Evolutionary conservation across 1,140 invertebrate genomes (phyloP), one percentile per base, ranked within the genome.

Genomic region (Solen grandis): DNA sequence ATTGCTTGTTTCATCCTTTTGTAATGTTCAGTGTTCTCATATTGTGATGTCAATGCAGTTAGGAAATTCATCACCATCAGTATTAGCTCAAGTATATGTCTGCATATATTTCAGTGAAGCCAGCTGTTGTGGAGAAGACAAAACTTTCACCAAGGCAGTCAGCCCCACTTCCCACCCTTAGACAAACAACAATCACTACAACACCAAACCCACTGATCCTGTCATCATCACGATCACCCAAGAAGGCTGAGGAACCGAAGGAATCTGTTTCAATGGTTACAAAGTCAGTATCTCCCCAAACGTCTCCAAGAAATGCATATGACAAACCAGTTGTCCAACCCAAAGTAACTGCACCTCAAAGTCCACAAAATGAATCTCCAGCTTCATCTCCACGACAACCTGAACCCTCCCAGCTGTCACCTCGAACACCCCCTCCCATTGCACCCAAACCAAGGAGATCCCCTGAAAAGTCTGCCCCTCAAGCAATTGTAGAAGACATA

Each of bases 381-480:
- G 22, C 65, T 16, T 8, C 16, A 25, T 73, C 60, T 14, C 68
- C 77, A 54, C 35, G 50, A 25, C 57, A 72, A 72, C 36, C 25
- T 52, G 52, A 59, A 5, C 22, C 13, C 27, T 13, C 19, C 27
- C 31, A 38, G 10, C 46, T 50, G 16, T 75, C 72, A 22, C 8
- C 55, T 36, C 85, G 81, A 66, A 65, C 70, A 19, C 81, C 83
- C 46, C 86, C 86, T 36, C 75, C 81, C 22, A 81, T 87, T 19
- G 84, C 84, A 10, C 86, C 83, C 41, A 86, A 86, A 66, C 85
- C 85, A 55, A 77, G 62, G 46, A 33, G 5, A 54, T 46, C 25
- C 46, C 29, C 59, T n/a, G 50, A 35, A 29, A 52, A 65, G 13
- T n/a, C n/a, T n/a, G n/a, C n/a, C n/a, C 16, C 19, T 27, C 41